Evolutionary conservation across 1,140 invertebrate genomes (phyloP), one percentile per base, ranked within the genome.

Genomic region (Chymomyza costata): DNA sequence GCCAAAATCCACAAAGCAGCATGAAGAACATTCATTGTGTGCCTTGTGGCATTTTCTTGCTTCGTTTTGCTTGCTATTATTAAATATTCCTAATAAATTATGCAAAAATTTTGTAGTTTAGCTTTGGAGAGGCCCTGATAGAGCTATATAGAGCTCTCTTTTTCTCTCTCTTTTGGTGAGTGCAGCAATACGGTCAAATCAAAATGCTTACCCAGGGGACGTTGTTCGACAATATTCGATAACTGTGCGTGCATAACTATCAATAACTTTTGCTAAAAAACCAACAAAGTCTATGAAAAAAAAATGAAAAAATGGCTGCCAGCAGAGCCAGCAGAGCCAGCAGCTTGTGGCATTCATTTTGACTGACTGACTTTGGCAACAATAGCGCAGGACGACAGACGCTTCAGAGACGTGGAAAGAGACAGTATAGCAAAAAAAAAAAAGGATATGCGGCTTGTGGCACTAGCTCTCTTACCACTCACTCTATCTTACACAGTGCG

Each of bases 1-100:
- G n/a, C n/a, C n/a, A n/a, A n/a, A n/a, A n/a, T n/a, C n/a, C n/a
- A n/a, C n/a, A n/a, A n/a, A n/a, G n/a, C n/a, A n/a, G n/a, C n/a
- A n/a, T n/a, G n/a, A n/a, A n/a, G n/a, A n/a, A n/a, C 49, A 30
- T 15, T 34, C 45, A 44, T 41, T 69, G 71, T 76, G 78, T 76
- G 71, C 62, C 71, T 80, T 64, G 71, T 71, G 71, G 71, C 64
- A 66, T 71, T 78, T 78, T 76, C 8, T 25, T 25, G 8, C 8
- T 25, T 25, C 8, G 3, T 25, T 25, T 25, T 5, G 3, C 3
- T 25, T 25, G 8, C 8, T 25, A 5, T 76, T 76, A 76, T 76
- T 76, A 76, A 78, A 76, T 76, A 78, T 76, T 76, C 62, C 71
- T 76, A 76, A 76, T 76, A 76, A 76, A 76, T 76, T 76, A 76